Evolutionary conservation across 2,113 vertebrate species (phyloP), one percentile per base, ranked within the genome.

Genomic region (Scophthalmus maximus): DNA sequence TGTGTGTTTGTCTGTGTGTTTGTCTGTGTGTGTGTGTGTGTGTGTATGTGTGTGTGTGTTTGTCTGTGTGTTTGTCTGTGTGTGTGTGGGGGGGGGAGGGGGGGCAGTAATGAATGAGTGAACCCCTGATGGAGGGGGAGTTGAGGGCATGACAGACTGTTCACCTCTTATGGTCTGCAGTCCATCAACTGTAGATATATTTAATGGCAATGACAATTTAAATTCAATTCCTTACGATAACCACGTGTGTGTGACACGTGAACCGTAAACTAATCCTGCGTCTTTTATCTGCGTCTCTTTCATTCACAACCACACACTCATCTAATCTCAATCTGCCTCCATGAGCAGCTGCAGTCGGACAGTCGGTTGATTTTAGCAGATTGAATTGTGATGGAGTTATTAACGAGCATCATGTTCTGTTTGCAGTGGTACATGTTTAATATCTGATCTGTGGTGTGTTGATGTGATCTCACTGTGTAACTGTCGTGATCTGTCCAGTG

Each of bases 251-350:
- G n/a, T n/a, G n/a, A n/a, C n/a, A n/a, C n/a, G n/a, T n/a, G n/a
- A 81, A 77, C 34, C 67, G 56, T 53, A 62, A 73, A 81, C 65
- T 72, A 87, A 84, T 87, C 83, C 73, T 0, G 68, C 40, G 50
- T 79, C 50, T 38, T 72, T 79, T 22, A 22, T 63, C 73, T 44
- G 51, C 69, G 44, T 49, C 25, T 11, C 52, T 68, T 30, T 53
- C 61, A 56, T 46, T 53, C 64, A 57, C 22, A 67, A 15, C 1
- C 42, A 70, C 58, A 61, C 72, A 63, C 52, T 57, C 30, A 57
- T 78, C 38, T 83, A 87, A 87, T 86, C 76, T 82, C 78, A 62
- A 78, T 88, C 53, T 63, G 65, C 5, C 55, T 63, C 62, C 29
- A 50, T 46, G 57, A 52, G 36, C 63, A 76, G 67, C 68, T 68